Base-by-base conservation (phyloP, 2,113 vertebrate genomes). In the Scophthalmus maximus region DNA sequence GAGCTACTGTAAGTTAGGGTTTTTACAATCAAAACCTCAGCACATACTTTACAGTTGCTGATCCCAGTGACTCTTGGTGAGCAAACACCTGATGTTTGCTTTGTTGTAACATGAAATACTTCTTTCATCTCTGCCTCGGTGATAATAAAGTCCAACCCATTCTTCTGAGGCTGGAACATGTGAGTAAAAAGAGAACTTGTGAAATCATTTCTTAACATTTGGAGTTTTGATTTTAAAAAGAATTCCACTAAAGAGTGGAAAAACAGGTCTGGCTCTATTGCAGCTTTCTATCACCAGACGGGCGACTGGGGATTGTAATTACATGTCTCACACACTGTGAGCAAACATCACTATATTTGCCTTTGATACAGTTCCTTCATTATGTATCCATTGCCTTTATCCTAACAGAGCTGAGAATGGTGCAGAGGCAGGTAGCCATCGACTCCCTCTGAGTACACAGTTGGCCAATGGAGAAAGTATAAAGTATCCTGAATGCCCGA, bases 331-430 rank as follows among this genome's bases (percentile, higher is more conserved):
- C 46, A 59, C 8, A 5, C n/a, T 50, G 30, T 40, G 46, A 5
- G 50, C 50, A 51, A 52, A 71, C 60, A 51, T 26, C 17, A 20
- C 32, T 18, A 12, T 47, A 55, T 49, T 61, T 32, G 30, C 38
- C 18, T n/a, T 8, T 9, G 18, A 8, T 20, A 20, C 42, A 46
- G 42, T 18, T 18, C 40, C 18, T 18, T 42, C 40, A 42, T 17
- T 18, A 42, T 42, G 15, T 42, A n/a, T 18, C 29, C 46, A 38
- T 30, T 56, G 6, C 25, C 11, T 51, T 58, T 59, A 59, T 68
- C 32, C 55, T 26, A 22, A 60, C 17, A 75, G 44, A 59, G 27
- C 0, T 25, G 44, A 32, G 59, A 10, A 25, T 59, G 44, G n/a
- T 42, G 42, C 27, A 10, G 36, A 47, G 34, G 47, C 40, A 27